phyloP scores from a whole-genome alignment of 2,888 invertebrate genomes.

The Parnassius smintheus region DNA sequence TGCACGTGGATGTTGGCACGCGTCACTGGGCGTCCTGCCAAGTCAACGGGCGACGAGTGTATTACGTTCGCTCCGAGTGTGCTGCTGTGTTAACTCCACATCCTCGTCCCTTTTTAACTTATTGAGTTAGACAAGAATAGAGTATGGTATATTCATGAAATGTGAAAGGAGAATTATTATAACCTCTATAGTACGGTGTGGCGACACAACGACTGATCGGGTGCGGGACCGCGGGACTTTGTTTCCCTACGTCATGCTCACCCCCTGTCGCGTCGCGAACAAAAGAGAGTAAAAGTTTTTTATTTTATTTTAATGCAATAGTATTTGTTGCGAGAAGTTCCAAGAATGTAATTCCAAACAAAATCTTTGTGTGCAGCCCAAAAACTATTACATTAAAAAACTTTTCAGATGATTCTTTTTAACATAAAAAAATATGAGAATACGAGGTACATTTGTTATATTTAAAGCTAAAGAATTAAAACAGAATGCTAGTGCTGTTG shows the following conservation, averaged over 20 bases:
- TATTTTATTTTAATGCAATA: slow-evolving; percentile 28
- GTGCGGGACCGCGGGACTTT: slow-evolving; percentile 34
- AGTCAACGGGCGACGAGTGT: slow-evolving; percentile 49
- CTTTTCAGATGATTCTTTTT: too few relatives aligned
- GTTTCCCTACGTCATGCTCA: slow-evolving; percentile 33
- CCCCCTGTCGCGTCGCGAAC: slow-evolving; percentile 32
- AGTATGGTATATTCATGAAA: slow-evolving; percentile 31
- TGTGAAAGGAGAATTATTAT: slow-evolving; percentile 34
- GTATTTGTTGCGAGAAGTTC: slow-evolving; percentile 19
- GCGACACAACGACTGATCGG: slow-evolving; percentile 43
- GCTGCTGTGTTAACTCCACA: slow-evolving; percentile 34
- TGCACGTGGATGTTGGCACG: slow-evolving; percentile 53
- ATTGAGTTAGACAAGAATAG: slow-evolving; percentile 32
- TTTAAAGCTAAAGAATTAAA: too few relatives aligned
- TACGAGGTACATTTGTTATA: too few relatives aligned
- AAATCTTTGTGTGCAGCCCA: slow-evolving; percentile 18
- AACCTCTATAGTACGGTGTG: slow-evolving; percentile 33
- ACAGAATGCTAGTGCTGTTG: not conserved
- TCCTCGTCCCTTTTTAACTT: slow-evolving; percentile 36
- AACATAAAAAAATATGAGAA: too few relatives aligned
- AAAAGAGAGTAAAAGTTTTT: slow-evolving; percentile 47
- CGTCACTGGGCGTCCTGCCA: slow-evolving; percentile 55
- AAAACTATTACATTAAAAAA: not conserved
- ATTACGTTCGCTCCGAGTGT: slow-evolving; percentile 21
- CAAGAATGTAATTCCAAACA: slow-evolving; percentile 19